Base-by-base conservation (phyloP, 1,140 invertebrate genomes). In the Paralvinella palmiformis region DNA sequence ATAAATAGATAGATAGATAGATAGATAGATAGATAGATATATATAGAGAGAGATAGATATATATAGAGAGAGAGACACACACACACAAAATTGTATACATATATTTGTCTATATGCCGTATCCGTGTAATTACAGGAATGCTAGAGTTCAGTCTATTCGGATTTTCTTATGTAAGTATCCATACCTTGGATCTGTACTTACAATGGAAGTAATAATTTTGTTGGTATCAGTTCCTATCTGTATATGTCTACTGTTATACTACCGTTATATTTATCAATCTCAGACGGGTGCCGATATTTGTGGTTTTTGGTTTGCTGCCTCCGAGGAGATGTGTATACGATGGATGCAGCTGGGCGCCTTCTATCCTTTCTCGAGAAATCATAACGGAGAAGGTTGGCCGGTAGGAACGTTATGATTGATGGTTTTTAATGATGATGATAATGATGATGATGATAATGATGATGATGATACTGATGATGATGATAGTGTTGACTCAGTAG, bases 261-360 rank as follows among this genome's bases (percentile, higher is more conserved):
- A n/a, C n/a, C n/a, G n/a, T n/a, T n/a, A n/a, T 41, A 10, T 41
- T n/a, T n/a, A 10, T n/a, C 37, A 7, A 10, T 20, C 53, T 31
- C 17, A 59, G 35, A 44, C 60, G 76, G 92, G 92, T 1, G 88
- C 91, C 2, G 91, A 95, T 78, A 93, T 95, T 68, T 95, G 92
- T 81, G 92, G 92, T 1, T 94, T 93, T 79, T 85, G 85, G 71
- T 86, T 86, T 2, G 87, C 91, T 74, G 88, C 91, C 1, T 91
- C 89, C 0, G 73, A 74, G 35, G 81, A 84, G 61, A 70, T 85
- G 48, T 85, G 84, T 66, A 70, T 73, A n/a, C 68, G 85, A n/a
- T 85, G 85, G 84, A 74, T 75, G 66, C 80, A 84, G 64, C 64
- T 85, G 5, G 92, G 91, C 1, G 74, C 73, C 15, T 80, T 79